Conservation (phyloP, 2,797 vertebrate genomes). For the Vultur gryphus region DNA sequence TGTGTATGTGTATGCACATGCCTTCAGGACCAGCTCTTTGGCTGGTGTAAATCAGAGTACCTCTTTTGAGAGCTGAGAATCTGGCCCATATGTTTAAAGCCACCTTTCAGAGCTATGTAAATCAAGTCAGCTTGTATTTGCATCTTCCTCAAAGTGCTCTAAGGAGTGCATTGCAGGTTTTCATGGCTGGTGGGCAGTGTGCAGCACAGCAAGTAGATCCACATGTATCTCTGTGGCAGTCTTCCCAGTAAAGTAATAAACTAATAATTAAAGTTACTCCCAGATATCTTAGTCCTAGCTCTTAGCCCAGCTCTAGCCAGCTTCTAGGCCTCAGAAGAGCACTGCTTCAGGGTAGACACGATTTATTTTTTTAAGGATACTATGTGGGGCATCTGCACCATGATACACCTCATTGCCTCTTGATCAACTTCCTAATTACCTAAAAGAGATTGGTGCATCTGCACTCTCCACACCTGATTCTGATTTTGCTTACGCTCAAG, state of each 20-base stretch:
- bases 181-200: background rate
- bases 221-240: background rate
- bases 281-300: background rate
- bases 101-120: background rate
- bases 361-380: background rate
- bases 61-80: background rate
- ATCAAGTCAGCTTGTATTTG: background rate
- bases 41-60: background rate
- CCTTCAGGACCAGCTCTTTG: background rate
- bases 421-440: background rate
- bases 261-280: background rate
- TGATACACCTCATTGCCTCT: background rate
- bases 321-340: background rate
- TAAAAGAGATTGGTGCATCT: background rate
- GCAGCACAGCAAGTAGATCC: background rate
- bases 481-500: background rate
- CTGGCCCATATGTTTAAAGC: background rate
- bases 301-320: background rate
- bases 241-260: background rate
- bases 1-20: rapidly evolving
- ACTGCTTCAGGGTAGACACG: background rate
- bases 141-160: background rate
- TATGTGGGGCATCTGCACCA: background rate
- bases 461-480: background rate
- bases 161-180: background rate